Conservation (phyloP, 1,140 invertebrate species). For the Diabrotica undecimpunctata region DNA sequence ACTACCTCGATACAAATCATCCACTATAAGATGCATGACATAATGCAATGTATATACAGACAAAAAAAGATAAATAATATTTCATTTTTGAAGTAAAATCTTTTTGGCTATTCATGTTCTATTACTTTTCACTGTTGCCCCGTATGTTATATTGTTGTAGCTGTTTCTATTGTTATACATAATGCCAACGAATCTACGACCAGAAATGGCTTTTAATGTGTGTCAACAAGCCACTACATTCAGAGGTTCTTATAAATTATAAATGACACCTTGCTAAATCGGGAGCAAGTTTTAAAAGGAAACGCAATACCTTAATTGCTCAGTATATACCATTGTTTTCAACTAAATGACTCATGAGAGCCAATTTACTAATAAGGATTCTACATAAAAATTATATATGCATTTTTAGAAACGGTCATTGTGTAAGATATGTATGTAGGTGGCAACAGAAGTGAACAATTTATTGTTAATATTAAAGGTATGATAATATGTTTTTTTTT, state of each 20-base stretch:
- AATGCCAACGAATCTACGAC: background rate
- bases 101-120: no score
- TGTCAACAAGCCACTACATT: background rate
- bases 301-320: background rate
- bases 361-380: background rate
- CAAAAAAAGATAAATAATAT: no score
- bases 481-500: background rate
- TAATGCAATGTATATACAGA: no score
- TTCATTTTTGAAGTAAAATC: no score
- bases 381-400: background rate
- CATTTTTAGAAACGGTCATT: background rate
- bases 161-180: no score
- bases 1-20: no score
- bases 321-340: background rate
- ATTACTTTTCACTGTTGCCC: no score
- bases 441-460: background rate
- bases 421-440: background rate
- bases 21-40: no score
- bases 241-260: background rate
- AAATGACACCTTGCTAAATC: slow-evolving; percentile 2
- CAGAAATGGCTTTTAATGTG: background rate
- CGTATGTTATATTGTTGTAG: no score
- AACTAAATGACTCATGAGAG: no score
- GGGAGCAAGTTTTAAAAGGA: background rate
- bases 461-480: background rate